Evolutionary conservation across 1,140 invertebrate species (phyloP).

Genomic region (Drosophila gunungcola): DNA sequence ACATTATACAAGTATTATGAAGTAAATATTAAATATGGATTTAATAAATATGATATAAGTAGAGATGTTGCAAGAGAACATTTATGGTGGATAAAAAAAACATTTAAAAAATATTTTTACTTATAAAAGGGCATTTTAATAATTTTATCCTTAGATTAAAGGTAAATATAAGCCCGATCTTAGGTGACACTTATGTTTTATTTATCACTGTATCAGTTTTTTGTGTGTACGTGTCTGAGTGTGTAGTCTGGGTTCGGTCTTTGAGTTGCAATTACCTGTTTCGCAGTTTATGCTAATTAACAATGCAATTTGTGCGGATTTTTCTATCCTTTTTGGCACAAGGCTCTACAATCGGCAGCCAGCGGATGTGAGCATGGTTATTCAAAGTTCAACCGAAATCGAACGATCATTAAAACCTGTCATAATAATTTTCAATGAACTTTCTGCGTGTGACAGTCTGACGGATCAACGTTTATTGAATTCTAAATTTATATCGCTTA

Average conservation of each 20-base stretch:
- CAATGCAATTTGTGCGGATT: slow-evolving; percentile 58
- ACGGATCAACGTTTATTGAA: slow-evolving; percentile 49
- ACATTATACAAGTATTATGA: too few relatives aligned
- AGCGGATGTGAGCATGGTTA: slow-evolving; percentile 34
- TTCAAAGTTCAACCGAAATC: slow-evolving; percentile 40
- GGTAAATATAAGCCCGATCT: too few relatives aligned
- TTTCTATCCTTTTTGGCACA: slow-evolving; percentile 47
- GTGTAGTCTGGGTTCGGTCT: slow-evolving; percentile 8
- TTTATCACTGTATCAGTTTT: not conserved
- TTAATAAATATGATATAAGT: too few relatives aligned
- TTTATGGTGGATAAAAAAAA: too few relatives aligned
- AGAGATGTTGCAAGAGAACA: too few relatives aligned
- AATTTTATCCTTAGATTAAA: too few relatives aligned
- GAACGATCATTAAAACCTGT: slow-evolving; percentile 29
- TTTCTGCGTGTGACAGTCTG: slow-evolving; percentile 35
- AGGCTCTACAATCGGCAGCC: slow-evolving; percentile 22
- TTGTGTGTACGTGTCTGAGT: slow-evolving; percentile 6
- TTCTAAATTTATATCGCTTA: slow-evolving; percentile 52
- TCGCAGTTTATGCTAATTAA: slow-evolving; percentile 72
- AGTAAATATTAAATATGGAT: too few relatives aligned
- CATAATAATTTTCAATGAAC: slow-evolving; percentile 33
- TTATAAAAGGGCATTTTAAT: too few relatives aligned
- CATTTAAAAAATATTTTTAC: too few relatives aligned
- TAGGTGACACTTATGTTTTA: too few relatives aligned
- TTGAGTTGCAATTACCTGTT: slow-evolving; percentile 60